Conservation (phyloP, 2,113 vertebrate species). For the Ciconia maguari region DNA sequence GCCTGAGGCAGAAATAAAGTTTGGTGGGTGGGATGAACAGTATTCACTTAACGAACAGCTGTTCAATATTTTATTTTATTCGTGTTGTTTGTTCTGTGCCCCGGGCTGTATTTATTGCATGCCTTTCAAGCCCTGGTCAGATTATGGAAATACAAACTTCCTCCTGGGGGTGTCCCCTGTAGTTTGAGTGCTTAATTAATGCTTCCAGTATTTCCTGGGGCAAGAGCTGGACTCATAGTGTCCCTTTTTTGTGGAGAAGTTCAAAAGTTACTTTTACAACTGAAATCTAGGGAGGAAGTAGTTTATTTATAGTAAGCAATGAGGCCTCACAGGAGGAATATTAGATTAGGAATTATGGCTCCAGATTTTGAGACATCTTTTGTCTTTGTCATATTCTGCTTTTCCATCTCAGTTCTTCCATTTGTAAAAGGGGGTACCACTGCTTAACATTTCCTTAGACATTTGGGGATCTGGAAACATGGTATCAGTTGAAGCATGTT, state of each 20-base stretch:
- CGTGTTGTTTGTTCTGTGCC: neutral
- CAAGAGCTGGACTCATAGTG: neutral
- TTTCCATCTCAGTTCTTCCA: neutral
- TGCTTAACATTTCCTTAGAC: neutral
- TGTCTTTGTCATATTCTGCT: neutral
- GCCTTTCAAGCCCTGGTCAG: conserved; percentile 31
- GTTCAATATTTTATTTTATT: conserved; percentile 48
- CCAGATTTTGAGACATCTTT: neutral
- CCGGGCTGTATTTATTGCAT: neutral
- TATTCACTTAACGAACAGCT: conserved; percentile 47
- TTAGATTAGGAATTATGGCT: neutral
- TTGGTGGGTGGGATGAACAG: neutral
- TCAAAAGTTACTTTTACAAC: neutral
- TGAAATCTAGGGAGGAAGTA: neutral
- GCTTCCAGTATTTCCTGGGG: neutral
- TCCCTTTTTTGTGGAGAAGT: neutral
- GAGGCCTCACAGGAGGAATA: neutral
- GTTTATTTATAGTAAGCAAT: neutral
- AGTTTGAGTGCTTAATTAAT: conserved; percentile 32
- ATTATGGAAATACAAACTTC: conserved; percentile 47
- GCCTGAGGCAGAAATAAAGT: conserved; percentile 2
- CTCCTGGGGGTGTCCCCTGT: neutral
- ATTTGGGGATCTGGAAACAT: neutral
- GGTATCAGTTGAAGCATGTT: neutral
- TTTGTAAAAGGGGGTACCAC: neutral